Percentiles rank a stretch among this genome's conserved stretches.
phyloP scores from a whole-genome alignment of 2,888 invertebrate genomes.

The Vannuccia rotundouncinata region DNA sequence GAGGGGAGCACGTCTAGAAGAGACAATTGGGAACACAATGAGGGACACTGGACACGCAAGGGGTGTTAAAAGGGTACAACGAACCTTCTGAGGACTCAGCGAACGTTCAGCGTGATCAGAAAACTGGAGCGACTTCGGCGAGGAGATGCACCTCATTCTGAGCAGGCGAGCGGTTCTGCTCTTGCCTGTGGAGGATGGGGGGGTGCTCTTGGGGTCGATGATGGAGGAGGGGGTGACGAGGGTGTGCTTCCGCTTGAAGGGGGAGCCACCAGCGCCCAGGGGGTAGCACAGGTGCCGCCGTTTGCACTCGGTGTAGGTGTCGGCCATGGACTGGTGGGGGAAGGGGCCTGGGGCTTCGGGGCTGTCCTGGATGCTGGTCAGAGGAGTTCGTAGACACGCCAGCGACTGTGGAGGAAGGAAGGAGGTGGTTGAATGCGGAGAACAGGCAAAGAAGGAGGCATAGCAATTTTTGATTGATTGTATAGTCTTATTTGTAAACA shows the following conservation, averaged over 20 bases:
- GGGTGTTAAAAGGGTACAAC: no score
- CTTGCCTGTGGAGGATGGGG: background rate
- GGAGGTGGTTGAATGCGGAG: no score
- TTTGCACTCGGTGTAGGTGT: background rate
- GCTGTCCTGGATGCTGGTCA: background rate
- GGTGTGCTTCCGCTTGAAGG: background rate
- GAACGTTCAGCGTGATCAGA: background rate
- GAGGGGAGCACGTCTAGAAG: background rate
- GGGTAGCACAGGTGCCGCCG: background rate
- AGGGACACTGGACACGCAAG: no score
- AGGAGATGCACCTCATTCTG: background rate
- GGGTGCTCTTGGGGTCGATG: background rate
- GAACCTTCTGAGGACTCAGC: no score
- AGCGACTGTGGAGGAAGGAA: no score
- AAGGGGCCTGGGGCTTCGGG: background rate
- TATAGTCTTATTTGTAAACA: no score
- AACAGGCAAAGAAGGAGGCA: no score
- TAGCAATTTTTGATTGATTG: no score
- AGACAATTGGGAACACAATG: no score
- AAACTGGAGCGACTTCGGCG: background rate
- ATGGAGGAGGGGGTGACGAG: background rate
- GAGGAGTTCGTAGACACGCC: background rate
- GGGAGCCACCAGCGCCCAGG: background rate
- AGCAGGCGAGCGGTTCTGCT: background rate
- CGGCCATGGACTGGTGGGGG: background rate